A percentile compares a stretch with the other conserved stretches of the same genome.
phyloP scores from a whole-genome alignment of 2,797 vertebrate genomes.

The Cephalopachus bancanus region DNA sequence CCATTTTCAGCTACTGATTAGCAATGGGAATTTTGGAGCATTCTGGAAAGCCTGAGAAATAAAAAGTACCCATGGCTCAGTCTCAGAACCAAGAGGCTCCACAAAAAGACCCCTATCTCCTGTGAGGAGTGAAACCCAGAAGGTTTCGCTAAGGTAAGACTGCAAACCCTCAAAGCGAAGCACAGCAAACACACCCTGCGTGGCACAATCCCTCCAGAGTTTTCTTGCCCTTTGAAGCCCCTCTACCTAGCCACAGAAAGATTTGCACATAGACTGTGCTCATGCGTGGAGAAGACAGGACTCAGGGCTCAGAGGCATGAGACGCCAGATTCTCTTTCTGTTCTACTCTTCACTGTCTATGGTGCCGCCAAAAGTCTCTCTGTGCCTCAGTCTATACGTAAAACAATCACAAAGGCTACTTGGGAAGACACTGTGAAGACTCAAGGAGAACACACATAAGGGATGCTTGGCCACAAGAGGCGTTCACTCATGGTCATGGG shows the following conservation, averaged over 20 bases:
- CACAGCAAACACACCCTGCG: neutral
- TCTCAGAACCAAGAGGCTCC: neutral
- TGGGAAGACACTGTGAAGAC: neutral
- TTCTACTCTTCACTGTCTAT: neutral
- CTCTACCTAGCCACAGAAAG: neutral
- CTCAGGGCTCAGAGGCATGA: neutral
- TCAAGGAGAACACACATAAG: neutral
- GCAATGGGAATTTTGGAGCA: neutral
- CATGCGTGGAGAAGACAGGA: accelerated
- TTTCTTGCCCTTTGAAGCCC: accelerated
- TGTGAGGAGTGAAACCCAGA: accelerated
- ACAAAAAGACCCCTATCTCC: accelerated
- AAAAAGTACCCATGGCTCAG: accelerated
- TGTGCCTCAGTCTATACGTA: neutral
- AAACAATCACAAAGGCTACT: neutral
- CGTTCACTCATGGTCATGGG: accelerated
- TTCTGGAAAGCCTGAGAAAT: too few species aligned
- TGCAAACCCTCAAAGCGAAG: too few species aligned
- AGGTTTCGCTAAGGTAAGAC: neutral
- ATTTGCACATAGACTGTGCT: neutral
- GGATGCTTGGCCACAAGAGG: too few species aligned
- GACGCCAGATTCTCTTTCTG: neutral
- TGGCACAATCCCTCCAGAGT: neutral
- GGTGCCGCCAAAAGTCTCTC: neutral
- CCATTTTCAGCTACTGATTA: neutral